Percentiles rank a stretch among this genome's conserved stretches.
These are phyloP conservation scores for Standfussiana lucernea DNA, from an alignment of 2,888 invertebrate genomes.

Conservation along the genomic window DNA sequence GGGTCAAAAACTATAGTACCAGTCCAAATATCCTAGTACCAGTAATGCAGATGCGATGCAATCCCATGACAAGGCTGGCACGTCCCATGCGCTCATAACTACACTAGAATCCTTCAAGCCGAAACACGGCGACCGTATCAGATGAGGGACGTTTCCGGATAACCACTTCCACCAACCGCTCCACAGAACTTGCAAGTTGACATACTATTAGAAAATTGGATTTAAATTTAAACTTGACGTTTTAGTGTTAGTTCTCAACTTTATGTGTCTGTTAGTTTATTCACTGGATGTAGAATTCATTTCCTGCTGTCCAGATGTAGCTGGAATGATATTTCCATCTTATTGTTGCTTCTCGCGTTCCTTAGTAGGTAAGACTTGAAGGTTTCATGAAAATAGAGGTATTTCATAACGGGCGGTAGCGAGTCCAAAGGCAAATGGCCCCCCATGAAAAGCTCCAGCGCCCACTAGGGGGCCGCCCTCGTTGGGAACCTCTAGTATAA, in stretches of 20 bases:
- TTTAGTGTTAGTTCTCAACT: slow-evolving; percentile 29
- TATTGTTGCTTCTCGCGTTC: neutral
- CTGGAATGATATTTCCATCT: slow-evolving; percentile 4
- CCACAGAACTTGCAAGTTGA: neutral
- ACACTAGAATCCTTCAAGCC: neutral
- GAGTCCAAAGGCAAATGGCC: no score
- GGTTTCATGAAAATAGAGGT: no score
- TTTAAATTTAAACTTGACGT: slow-evolving; percentile 29
- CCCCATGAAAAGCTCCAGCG: no score
- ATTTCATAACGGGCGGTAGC: no score
- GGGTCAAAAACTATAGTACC: no score
- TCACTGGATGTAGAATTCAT: slow-evolving; percentile 41
- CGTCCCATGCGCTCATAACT: neutral
- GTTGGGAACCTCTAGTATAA: no score
- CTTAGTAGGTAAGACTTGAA: neutral
- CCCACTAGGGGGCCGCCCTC: no score
- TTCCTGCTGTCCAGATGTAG: slow-evolving; percentile 53
- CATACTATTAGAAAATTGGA: slow-evolving; percentile 20
- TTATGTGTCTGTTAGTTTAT: slow-evolving; percentile 24
- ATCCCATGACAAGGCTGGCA: neutral
- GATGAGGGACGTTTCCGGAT: no score
- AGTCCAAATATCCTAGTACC: no score
- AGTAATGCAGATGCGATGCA: neutral
- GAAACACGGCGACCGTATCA: neutral
- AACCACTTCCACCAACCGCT: neutral